Evolutionary conservation across 2,113 vertebrate species (phyloP).

Genomic region (Scopus umbretta): DNA sequence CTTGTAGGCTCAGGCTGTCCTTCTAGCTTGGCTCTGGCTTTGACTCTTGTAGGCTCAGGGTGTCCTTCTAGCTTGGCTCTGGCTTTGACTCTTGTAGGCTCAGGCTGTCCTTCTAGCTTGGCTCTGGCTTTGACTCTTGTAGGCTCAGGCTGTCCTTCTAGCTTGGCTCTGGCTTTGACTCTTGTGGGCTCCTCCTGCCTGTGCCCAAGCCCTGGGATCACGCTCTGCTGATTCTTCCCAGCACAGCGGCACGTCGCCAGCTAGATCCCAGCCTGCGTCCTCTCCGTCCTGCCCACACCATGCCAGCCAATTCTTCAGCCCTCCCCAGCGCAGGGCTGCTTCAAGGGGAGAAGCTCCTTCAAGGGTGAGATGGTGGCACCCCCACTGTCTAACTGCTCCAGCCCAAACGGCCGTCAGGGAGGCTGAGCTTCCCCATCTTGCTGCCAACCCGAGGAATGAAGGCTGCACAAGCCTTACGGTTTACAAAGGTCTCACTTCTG

Average conservation of each 20-base stretch:
- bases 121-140: not conserved
- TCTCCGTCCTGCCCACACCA: not conserved
- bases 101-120: not conserved
- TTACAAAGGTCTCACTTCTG: not conserved
- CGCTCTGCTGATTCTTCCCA: not conserved
- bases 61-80: not conserved
- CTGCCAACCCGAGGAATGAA: not conserved
- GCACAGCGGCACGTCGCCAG: not conserved
- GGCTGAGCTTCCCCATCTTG: not conserved
- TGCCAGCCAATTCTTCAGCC: not conserved
- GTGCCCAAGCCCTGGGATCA: not conserved
- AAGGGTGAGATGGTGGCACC: not conserved
- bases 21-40: not conserved
- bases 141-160: not conserved
- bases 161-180: not conserved
- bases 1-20: too few species aligned
- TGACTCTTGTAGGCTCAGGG: not conserved
- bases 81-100: not conserved
- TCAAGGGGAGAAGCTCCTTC: not conserved
- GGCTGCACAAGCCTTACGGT: not conserved
- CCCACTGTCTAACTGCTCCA: not conserved
- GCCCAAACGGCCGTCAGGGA: not conserved
- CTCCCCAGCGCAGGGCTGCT: not conserved
- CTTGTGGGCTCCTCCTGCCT: not conserved
- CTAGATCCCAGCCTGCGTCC: not conserved